Evolutionary conservation across 2,113 vertebrate genomes (phyloP), one percentile per base, ranked within the genome.

Genomic region (Gambusia holbrooki): DNA sequence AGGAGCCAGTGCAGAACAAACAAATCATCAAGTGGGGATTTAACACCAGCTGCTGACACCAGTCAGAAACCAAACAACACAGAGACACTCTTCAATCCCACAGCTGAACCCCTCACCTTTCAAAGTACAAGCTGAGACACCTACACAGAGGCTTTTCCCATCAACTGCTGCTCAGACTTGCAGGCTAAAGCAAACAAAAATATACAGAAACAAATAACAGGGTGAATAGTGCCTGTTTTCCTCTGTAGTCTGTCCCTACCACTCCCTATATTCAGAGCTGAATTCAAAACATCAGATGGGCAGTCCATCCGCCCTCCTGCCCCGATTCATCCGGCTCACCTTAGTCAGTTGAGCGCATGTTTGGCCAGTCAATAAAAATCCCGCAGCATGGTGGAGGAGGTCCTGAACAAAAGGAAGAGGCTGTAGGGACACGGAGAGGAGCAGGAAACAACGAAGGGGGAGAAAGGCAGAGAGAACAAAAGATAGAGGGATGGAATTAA

Each of bases 281-380:
- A 67, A 45, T 27, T 27, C 67, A 74, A 15, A 4, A 67, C 66
- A 61, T 70, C 37, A 8, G 27, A 27, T 35, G 27, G 27, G 14
- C 40, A 27, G 1, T 4, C 19, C 74, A 70, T 48, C 42, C 66
- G 61, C 14, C 73, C 69, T 28, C 63, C 73, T 77, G 37, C 28
- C 81, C 64, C 0, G 17, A 65, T 60, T 58, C 71, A 73, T 62
- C 73, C 65, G 5, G 63, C 92, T 94, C 92, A 94, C 93, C 93
- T 94, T 84, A 83, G 87, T 90, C 89, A 89, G 89, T 78, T 28
- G 72, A 83, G 79, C 15, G 40, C 35, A 82, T 74, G 73, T 88
- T 80, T 72, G 82, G 77, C 74, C 69, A 61, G 81, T 82, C 84
- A 80, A 85, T 88, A 86, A 85, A 92, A 92, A 89, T 93, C 93